These are phyloP conservation scores for Thunnus albacares DNA, from an alignment of 2,797 vertebrate species.

Conservation along the genomic window DNA sequence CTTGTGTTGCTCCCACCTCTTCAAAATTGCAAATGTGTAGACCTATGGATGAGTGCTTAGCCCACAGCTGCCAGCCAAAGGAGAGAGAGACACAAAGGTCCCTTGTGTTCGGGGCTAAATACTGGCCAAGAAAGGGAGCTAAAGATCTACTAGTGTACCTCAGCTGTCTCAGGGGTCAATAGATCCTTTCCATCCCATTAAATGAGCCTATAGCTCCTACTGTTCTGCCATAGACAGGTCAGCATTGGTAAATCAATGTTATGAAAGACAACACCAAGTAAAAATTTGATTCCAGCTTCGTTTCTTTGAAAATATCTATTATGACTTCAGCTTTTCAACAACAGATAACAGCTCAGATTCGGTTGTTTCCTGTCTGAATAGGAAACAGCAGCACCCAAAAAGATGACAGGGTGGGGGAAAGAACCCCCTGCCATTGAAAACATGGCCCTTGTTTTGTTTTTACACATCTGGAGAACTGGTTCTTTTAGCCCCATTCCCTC, in stretches of 20 bases:
- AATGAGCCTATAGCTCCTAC: conserved; percentile 57
- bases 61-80: conserved; percentile 84
- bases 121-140: conserved; percentile 77
- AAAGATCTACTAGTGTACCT: conserved; percentile 81
- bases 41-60: conserved; percentile 78
- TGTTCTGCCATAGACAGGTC: conserved; percentile 53
- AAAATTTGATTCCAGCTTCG: conserved; percentile 39
- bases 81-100: conserved; percentile 79
- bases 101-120: conserved; percentile 78
- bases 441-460: conserved; percentile 68
- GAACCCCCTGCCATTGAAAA: conserved; percentile 49
- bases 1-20: conserved; percentile 67
- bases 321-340: conserved; percentile 47
- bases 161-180: conserved; percentile 84
- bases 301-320: conserved; percentile 54
- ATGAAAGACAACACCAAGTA: conserved; percentile 51
- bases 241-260: conserved; percentile 63
- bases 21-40: conserved; percentile 78
- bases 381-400: conserved; percentile 39
- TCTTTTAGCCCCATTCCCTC: conserved; percentile 64
- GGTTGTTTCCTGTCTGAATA: conserved; percentile 54
- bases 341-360: conserved; percentile 39
- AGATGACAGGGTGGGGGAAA: conserved; percentile 19
- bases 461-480: conserved; percentile 74
- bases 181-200: conserved; percentile 70